A percentile compares a stretch with the other conserved stretches of the same genome.
Evolutionary conservation across 2,888 invertebrate species (phyloP).

Genomic region (Poecilobothrus nobilitatus): DNA sequence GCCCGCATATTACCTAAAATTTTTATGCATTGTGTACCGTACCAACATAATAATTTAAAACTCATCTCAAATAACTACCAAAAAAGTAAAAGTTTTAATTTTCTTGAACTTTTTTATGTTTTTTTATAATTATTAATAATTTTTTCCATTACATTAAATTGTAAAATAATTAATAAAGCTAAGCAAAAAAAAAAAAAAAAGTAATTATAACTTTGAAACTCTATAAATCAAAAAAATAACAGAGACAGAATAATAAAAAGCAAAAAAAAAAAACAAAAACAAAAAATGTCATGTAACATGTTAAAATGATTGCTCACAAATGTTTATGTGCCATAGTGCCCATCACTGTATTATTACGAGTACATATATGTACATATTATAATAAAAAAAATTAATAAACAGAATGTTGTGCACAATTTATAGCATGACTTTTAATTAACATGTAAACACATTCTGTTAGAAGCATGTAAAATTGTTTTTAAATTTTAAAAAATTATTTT

Average conservation of each 20-base stretch:
- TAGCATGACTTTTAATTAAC: background rate
- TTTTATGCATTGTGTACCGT: no score
- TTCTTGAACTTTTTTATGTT: background rate
- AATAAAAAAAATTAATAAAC: no score
- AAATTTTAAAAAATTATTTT: background rate
- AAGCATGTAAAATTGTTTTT: background rate
- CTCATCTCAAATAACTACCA: no score
- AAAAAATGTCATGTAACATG: background rate
- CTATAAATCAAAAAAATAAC: background rate
- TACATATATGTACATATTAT: no score
- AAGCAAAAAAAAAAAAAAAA: background rate
- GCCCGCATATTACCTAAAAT: no score
- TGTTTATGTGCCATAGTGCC: background rate
- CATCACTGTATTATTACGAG: background rate
- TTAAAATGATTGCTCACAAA: no score
- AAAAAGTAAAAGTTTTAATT: background rate
- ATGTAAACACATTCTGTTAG: background rate
- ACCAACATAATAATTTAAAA: no score
- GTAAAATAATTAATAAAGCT: conserved; percentile 2
- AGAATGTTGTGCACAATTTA: background rate
- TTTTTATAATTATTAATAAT: background rate
- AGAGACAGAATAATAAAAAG: background rate
- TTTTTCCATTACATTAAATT: conserved; percentile 5
- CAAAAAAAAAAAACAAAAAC: background rate
- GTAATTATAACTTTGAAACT: background rate